phyloP scores from a whole-genome alignment of 1,140 invertebrate species.

The Zaprionus nigranus region DNA sequence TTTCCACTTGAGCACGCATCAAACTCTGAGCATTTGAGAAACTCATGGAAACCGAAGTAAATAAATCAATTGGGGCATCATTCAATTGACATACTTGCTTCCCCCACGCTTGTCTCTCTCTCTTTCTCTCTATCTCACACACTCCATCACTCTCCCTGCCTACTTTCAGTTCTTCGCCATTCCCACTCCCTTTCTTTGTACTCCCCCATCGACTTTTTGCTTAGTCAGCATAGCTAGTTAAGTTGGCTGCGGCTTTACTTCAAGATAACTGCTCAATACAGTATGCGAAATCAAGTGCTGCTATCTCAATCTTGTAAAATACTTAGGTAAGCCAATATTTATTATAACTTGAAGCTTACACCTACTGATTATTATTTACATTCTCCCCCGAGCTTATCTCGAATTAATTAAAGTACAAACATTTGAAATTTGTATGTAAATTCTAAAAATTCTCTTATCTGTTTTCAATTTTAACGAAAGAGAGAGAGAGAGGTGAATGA shows the following conservation, averaged over 20 bases:
- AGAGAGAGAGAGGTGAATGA: not conserved
- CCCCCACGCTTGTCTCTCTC: slow-evolving; percentile 9
- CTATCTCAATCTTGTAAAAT: not conserved
- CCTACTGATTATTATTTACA: slow-evolving; percentile 16
- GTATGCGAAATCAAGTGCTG: not conserved
- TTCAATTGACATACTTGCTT: slow-evolving; percentile 31
- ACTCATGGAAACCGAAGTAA: slow-evolving; percentile 29
- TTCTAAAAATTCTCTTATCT: slow-evolving; percentile 4
- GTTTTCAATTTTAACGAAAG: not conserved
- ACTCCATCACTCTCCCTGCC: not conserved
- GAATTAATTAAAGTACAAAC: slow-evolving; percentile 9
- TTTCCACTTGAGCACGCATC: slow-evolving; percentile 35
- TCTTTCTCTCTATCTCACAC: slow-evolving; percentile 4
- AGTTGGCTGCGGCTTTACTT: slow-evolving; percentile 1
- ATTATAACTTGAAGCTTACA: slow-evolving; percentile 27
- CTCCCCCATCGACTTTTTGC: not conserved
- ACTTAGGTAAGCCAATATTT: not conserved
- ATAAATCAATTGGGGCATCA: slow-evolving; percentile 41
- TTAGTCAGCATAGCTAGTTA: not conserved
- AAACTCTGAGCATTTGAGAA: slow-evolving; percentile 19
- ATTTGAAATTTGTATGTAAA: slow-evolving; percentile 5
- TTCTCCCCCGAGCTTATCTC: not conserved
- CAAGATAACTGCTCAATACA: not conserved
- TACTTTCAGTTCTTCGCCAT: not conserved
- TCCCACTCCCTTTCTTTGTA: not conserved